Conservation (phyloP, 2,888 invertebrate species). For the Pardosa pseudoannulata region DNA sequence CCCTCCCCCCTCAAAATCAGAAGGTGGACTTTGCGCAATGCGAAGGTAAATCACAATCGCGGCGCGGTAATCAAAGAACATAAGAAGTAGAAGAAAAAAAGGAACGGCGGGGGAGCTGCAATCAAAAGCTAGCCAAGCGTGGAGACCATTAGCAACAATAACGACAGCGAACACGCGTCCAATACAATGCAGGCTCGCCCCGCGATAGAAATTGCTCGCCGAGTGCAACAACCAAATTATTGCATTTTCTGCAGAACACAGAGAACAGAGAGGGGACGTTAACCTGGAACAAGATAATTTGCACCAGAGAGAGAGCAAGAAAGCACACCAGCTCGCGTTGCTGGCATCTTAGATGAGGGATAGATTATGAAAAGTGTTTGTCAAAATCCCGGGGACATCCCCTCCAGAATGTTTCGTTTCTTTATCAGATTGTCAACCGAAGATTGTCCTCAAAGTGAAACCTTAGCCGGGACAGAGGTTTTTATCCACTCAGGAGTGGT, state of each 20-base stretch:
- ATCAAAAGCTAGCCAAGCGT: conserved; percentile 52
- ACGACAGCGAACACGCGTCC: conserved; percentile 46
- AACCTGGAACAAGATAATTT: conserved; percentile 34
- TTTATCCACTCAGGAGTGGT: too few species aligned
- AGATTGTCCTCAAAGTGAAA: too few species aligned
- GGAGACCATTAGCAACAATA: conserved; percentile 35
- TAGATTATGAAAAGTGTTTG: too few species aligned
- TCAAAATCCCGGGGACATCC: too few species aligned
- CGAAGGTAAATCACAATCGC: conserved; percentile 46
- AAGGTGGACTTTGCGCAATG: neutral
- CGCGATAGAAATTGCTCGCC: neutral
- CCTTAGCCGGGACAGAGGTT: too few species aligned
- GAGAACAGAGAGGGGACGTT: conserved; percentile 44
- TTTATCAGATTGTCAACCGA: too few species aligned
- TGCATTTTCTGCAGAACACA: conserved; percentile 16
- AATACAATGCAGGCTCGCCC: conserved; percentile 28
- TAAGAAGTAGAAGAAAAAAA: too few species aligned
- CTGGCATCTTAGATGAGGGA: too few species aligned
- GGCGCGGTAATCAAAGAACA: conserved; percentile 25
- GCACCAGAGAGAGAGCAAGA: neutral
- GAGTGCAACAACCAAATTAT: conserved; percentile 61
- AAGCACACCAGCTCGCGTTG: too few species aligned
- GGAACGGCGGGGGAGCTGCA: conserved; percentile 18
- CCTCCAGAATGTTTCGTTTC: too few species aligned
- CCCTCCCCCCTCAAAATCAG: neutral